A percentile compares a stretch with the other conserved stretches of the same genome.
Conservation (phyloP, 2,797 vertebrate genomes). For the Echiichthys vipera region DNA sequence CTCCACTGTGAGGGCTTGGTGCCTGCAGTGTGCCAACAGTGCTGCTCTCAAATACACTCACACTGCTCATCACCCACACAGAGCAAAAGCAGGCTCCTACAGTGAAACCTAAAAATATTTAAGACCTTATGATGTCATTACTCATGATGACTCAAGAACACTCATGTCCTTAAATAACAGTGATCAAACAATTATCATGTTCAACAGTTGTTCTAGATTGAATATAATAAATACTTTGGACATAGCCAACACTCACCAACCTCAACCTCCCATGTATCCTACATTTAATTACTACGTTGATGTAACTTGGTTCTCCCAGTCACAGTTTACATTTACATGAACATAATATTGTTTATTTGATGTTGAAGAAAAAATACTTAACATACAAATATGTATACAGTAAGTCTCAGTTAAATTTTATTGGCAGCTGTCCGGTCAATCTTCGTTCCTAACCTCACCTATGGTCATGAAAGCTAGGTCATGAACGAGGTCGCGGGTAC, state of each 20-base stretch:
- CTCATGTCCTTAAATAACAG: constrained; percentile 1
- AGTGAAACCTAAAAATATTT: constrained; percentile 28
- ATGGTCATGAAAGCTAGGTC: too few species aligned
- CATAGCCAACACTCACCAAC: not conserved
- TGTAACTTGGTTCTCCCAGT: not conserved
- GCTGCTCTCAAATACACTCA: constrained; percentile 20
- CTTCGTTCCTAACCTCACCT: too few species aligned
- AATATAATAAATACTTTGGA: constrained; percentile 6
- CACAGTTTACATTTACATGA: constrained; percentile 9
- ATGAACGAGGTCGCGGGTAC: too few species aligned
- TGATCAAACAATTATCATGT: constrained; percentile 24
- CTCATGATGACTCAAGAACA: too few species aligned
- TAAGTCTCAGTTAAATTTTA: not conserved
- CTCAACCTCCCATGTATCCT: not conserved
- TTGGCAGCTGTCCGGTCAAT: not conserved
- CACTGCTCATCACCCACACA: constrained; percentile 35
- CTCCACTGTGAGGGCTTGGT: constrained; percentile 30
- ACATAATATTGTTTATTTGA: constrained; percentile 9
- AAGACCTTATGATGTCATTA: too few species aligned
- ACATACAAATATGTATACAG: not conserved
- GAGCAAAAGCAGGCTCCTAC: constrained; percentile 31
- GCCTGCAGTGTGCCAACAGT: constrained; percentile 25
- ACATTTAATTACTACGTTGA: constrained; percentile 3
- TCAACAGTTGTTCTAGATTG: not conserved
- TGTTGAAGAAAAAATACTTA: not conserved